These are phyloP conservation scores for Nymphicus hollandicus DNA, from an alignment of 2,113 vertebrate species.

Conservation along the genomic window DNA sequence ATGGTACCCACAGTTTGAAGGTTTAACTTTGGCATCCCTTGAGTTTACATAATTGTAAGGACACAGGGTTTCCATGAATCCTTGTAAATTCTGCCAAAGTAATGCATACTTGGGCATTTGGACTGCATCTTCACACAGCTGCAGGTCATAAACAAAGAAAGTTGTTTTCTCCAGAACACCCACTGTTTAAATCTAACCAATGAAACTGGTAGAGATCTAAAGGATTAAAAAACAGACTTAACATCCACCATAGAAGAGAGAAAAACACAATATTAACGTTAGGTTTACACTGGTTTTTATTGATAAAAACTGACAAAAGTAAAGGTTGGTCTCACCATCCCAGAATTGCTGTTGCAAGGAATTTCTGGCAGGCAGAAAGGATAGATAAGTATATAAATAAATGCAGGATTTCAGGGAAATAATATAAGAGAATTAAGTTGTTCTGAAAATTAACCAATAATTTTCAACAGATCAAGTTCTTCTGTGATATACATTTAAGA, in stretches of 20 bases:
- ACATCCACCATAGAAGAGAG: background rate
- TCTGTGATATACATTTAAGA: constrained; percentile 74
- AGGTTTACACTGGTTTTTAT: background rate
- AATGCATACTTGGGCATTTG: background rate
- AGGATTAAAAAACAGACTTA: background rate
- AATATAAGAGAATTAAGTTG: constrained; percentile 34
- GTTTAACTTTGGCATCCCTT: background rate
- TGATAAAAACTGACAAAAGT: background rate
- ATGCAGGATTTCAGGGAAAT: background rate
- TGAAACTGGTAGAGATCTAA: constrained; percentile 1
- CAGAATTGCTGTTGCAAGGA: background rate
- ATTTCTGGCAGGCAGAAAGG: background rate
- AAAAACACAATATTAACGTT: background rate
- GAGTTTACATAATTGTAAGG: background rate
- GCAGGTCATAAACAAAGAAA: constrained; percentile 37
- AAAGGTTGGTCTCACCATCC: background rate
- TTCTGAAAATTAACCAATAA: constrained; percentile 51
- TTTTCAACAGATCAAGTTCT: constrained; percentile 54
- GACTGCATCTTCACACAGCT: background rate
- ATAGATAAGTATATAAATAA: background rate
- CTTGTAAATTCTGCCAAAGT: background rate
- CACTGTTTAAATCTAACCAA: constrained; percentile 29
- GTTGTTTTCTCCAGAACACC: background rate
- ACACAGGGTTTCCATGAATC: background rate
- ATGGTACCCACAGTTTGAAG: background rate